Evolutionary conservation across 2,113 vertebrate species (phyloP).

Genomic region (Aegithalos caudatus): DNA sequence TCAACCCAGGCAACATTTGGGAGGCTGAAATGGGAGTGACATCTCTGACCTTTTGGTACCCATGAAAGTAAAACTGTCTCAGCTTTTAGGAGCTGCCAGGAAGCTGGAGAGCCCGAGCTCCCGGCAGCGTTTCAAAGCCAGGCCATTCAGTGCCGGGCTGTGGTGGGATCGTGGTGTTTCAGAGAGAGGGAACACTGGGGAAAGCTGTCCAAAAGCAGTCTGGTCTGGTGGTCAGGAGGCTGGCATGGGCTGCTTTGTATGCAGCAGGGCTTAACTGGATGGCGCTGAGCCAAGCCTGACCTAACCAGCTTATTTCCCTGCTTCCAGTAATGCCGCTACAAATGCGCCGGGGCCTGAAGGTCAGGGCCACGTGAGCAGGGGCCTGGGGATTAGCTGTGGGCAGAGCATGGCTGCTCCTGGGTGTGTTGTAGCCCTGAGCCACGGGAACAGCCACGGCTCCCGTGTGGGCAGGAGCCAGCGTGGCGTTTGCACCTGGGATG

Average conservation of each 20-base stretch:
- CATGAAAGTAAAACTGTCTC: neutral
- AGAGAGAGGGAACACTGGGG: neutral
- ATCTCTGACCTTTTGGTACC: neutral
- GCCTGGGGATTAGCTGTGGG: neutral
- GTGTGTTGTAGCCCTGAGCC: neutral
- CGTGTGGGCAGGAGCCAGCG: rapidly evolving
- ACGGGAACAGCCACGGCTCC: rapidly evolving
- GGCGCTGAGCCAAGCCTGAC: constrained; percentile 15
- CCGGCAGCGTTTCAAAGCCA: rapidly evolving
- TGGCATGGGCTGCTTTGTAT: neutral
- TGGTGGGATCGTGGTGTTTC: neutral
- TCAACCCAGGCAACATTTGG: neutral
- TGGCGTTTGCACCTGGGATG: rapidly evolving
- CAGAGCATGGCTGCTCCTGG: neutral
- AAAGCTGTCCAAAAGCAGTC: neutral
- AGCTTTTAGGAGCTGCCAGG: neutral
- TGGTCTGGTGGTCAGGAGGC: neutral
- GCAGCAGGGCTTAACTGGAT: neutral
- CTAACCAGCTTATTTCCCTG: constrained; percentile 20
- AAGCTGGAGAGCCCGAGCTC: neutral
- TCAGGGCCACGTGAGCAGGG: neutral
- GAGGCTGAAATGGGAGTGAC: neutral
- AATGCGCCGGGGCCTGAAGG: neutral
- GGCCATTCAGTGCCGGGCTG: neutral
- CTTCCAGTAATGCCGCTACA: neutral